A percentile compares a stretch with the other conserved stretches of the same genome.
Evolutionary conservation across 2,113 vertebrate species (phyloP).

Genomic region (Heptranchias perlo): DNA sequence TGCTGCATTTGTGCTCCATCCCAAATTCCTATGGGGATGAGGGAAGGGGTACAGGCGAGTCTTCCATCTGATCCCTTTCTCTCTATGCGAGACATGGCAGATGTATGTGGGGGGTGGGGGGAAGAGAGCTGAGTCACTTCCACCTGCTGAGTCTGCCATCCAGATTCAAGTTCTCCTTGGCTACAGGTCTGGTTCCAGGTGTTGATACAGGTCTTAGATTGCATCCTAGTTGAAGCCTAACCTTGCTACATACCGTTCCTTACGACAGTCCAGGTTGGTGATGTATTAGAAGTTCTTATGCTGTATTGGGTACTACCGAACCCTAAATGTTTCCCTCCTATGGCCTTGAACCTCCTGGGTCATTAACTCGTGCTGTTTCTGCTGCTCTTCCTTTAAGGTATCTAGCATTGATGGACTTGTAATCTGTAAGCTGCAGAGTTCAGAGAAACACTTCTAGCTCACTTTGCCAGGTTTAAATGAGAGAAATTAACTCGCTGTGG

Average conservation of each 20-base stretch:
- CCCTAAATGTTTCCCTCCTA: not conserved
- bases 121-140: not conserved
- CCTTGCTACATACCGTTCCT: not conserved
- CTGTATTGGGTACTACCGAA: not conserved
- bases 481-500: not conserved
- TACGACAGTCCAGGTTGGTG: not conserved
- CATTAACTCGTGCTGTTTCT: not conserved
- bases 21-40: not conserved
- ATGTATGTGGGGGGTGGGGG: not conserved
- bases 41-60: not conserved
- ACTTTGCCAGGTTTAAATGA: not conserved
- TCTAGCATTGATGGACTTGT: not conserved
- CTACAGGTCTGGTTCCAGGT: not conserved
- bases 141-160: not conserved
- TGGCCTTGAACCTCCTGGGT: not conserved
- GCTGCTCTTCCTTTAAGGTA: not conserved
- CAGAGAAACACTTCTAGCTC: not conserved
- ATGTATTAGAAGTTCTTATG: not conserved
- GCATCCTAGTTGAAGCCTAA: not conserved
- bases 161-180: not conserved
- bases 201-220: not conserved
- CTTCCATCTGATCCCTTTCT: not conserved
- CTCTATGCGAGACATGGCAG: no score
- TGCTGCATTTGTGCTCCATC: not conserved
- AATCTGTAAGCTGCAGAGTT: not conserved